A percentile compares a stretch with the other conserved stretches of the same genome.
Conservation (phyloP, 2,797 vertebrate genomes). For the Sardinella longiceps region DNA sequence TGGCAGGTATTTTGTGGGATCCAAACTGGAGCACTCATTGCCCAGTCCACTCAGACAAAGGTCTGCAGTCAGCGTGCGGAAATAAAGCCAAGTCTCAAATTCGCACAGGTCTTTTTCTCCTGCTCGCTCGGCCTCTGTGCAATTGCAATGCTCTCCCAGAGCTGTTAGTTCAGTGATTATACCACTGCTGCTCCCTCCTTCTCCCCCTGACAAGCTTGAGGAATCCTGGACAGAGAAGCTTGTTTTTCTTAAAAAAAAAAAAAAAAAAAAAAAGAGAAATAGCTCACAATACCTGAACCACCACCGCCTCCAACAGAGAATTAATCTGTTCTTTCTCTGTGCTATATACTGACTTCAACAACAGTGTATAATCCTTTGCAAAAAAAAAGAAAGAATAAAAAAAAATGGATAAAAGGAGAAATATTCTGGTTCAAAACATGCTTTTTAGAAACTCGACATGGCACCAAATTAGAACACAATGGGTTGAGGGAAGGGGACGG, state of each 20-base stretch:
- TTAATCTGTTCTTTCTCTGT: neutral
- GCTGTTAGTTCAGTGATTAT: neutral
- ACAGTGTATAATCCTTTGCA: no score
- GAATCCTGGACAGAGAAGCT: no score
- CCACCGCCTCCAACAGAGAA: neutral
- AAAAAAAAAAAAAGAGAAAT: no score
- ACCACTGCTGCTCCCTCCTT: neutral
- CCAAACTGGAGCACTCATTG: neutral
- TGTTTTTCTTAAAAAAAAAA: no score
- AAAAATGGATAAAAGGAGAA: no score
- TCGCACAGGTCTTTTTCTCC: neutral
- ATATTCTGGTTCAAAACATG: no score
- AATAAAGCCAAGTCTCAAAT: neutral
- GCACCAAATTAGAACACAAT: neutral
- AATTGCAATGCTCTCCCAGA: neutral
- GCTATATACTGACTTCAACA: neutral
- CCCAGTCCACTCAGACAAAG: neutral
- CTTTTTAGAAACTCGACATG: neutral
- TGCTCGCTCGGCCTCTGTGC: neutral
- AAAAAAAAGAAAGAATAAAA: no score
- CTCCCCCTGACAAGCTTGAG: neutral
- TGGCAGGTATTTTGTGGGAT: neutral
- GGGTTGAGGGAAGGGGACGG: neutral
- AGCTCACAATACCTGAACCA: no score
- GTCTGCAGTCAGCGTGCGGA: neutral